phyloP scores from a whole-genome alignment of 2,888 invertebrate genomes.

The Andricus curvator region DNA sequence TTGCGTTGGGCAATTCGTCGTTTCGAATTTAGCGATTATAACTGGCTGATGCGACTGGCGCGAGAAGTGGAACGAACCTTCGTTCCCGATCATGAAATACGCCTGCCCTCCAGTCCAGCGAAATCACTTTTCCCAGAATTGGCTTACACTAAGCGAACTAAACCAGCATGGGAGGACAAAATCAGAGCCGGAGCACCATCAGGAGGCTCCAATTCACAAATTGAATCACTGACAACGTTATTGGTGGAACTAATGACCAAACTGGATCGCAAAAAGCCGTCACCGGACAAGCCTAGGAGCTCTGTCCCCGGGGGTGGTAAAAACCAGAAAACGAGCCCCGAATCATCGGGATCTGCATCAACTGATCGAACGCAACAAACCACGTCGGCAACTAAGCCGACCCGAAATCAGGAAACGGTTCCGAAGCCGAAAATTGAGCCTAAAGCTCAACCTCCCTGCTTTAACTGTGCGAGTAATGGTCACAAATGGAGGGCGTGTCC shows the following conservation, averaged over 20 bases:
- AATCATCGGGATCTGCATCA: no score
- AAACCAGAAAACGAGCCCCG: no score
- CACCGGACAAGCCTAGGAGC: not conserved
- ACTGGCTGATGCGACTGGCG: constrained; percentile 15
- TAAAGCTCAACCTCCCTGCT: no score
- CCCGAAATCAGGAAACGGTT: no score
- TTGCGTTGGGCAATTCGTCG: constrained; percentile 14
- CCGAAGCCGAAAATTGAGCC: no score
- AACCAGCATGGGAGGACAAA: not conserved
- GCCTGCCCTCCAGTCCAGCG: not conserved
- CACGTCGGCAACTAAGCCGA: no score
- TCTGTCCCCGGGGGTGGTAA: rapidly evolving
- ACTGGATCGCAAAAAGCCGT: not conserved
- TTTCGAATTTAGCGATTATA: constrained; percentile 36
- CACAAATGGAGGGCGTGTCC: no score
- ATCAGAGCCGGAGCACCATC: not conserved
- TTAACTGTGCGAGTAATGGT: no score
- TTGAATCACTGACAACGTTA: not conserved
- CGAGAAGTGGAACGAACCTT: not conserved
- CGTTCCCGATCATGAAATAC: not conserved
- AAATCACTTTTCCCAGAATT: not conserved
- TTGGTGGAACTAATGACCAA: not conserved
- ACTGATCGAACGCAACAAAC: no score
- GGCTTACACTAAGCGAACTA: not conserved
- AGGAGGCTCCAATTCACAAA: not conserved